Evolutionary conservation across 2,113 vertebrate genomes (phyloP).

Genomic region (Tringa solitaria): DNA sequence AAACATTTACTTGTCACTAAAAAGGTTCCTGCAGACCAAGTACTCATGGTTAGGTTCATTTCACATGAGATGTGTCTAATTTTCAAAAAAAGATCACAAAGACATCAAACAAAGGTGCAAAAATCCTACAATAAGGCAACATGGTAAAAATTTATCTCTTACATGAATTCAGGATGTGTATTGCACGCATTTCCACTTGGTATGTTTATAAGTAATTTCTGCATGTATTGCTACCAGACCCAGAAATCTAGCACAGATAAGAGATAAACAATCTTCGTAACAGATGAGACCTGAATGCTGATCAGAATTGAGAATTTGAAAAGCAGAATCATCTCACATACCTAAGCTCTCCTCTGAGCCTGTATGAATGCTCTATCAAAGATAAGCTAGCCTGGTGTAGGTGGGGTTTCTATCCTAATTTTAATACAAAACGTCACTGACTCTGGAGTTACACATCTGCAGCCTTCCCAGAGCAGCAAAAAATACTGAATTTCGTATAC

Average conservation of each 20-base stretch:
- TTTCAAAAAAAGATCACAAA: background rate
- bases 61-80: background rate
- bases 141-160: background rate
- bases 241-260: background rate
- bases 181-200: background rate
- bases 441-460: background rate
- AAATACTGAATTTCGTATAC: background rate
- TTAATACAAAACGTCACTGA: background rate
- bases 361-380: background rate
- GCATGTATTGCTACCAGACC: background rate
- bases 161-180: background rate
- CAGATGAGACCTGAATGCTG: background rate
- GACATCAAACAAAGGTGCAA: background rate
- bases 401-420: background rate
- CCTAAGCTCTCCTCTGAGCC: background rate
- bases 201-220: background rate
- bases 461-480: background rate
- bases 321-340: background rate
- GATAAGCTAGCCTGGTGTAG: background rate
- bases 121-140: background rate
- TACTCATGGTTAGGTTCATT: background rate
- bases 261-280: background rate
- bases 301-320: background rate
- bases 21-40: background rate
- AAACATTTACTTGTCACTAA: background rate